Percentiles rank a stretch among this genome's conserved stretches.
Conservation (phyloP, 2,888 invertebrate species). For the Ceriagrion tenellum region DNA sequence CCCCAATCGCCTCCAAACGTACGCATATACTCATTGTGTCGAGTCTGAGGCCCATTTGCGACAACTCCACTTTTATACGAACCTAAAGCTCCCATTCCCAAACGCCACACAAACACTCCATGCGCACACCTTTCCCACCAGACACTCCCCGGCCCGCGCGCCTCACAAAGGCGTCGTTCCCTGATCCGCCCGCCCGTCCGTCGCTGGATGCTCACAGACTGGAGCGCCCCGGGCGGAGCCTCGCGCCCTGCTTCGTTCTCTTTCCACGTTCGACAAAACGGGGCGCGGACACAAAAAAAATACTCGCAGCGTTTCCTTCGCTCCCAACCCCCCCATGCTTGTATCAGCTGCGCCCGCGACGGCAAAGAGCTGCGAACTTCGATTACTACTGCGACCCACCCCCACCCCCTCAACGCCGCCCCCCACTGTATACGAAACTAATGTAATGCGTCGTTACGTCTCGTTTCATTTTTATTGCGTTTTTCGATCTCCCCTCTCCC, state of each 20-base stretch:
- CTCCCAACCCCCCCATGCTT: background rate
- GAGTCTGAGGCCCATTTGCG: too few relatives aligned
- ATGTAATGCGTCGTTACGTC: constrained; percentile 57
- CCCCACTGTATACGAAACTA: constrained; percentile 27
- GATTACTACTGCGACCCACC: background rate
- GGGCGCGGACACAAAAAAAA: background rate
- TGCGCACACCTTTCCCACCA: too few relatives aligned
- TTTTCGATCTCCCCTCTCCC: background rate
- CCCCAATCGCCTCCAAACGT: background rate
- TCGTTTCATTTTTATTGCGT: constrained; percentile 28
- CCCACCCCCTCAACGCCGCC: background rate
- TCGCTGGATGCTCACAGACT: background rate
- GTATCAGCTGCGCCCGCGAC: background rate
- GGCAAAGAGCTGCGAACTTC: background rate
- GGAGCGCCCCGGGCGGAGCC: background rate
- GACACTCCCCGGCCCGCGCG: background rate
- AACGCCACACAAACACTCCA: too few relatives aligned
- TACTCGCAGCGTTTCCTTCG: background rate
- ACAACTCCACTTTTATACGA: too few relatives aligned
- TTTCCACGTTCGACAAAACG: background rate
- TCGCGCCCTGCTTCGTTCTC: background rate
- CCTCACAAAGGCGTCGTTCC: too few relatives aligned
- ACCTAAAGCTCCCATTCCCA: too few relatives aligned
- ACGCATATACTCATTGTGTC: too few relatives aligned
- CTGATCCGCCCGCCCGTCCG: background rate